Percentiles rank a stretch among this genome's conserved stretches.
Evolutionary conservation across 2,113 vertebrate species (phyloP).

Genomic region (Rostratula benghalensis): DNA sequence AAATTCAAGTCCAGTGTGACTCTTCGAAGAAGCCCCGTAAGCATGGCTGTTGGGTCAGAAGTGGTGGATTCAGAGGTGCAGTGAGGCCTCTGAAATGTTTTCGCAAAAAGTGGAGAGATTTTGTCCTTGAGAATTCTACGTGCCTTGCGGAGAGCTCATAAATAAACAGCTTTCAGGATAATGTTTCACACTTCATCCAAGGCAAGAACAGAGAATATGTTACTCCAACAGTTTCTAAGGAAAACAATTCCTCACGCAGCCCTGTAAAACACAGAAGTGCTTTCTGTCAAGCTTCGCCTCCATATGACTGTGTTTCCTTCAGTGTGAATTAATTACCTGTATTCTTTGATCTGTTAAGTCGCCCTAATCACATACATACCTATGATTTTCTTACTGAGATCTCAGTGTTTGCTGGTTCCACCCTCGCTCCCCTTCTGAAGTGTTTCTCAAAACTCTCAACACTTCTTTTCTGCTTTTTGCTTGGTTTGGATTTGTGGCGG

Average conservation of each 20-base stretch:
- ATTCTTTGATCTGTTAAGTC: neutral
- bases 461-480: neutral
- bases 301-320: neutral
- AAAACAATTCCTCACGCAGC: neutral
- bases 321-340: neutral
- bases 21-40: neutral
- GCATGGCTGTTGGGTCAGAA: neutral
- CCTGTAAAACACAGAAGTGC: neutral
- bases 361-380: neutral
- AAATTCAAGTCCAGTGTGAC: neutral
- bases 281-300: neutral
- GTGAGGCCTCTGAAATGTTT: conserved; percentile 49
- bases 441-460: neutral
- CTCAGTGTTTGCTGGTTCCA: neutral
- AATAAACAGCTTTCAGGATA: conserved; percentile 48
- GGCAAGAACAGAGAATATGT: neutral
- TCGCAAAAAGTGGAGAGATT: conserved; percentile 15
- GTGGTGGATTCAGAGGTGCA: neutral
- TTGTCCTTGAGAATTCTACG: conserved; percentile 28
- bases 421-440: neutral
- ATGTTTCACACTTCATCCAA: conserved; percentile 47
- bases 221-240: neutral
- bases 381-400: neutral
- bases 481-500: neutral
- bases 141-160: conserved; percentile 13